Evolutionary conservation across 2,797 vertebrate species (phyloP).

Genomic region (Cephalopachus bancanus): DNA sequence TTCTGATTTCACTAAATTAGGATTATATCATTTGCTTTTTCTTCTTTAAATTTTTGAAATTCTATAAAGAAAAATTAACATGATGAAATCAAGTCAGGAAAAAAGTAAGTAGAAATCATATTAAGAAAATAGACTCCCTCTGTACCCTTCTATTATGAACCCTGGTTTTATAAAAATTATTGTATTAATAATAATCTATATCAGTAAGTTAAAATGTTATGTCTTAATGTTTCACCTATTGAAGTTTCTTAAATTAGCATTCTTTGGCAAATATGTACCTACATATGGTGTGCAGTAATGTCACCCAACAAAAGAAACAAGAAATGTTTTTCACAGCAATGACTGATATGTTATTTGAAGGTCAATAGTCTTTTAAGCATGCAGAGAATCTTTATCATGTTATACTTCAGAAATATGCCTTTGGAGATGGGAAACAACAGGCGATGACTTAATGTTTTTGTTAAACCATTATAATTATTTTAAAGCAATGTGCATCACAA

Average conservation of each 20-base stretch:
- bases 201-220: not conserved
- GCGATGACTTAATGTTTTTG: conserved; percentile 41
- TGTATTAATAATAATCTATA: conserved; percentile 13
- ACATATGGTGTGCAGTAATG: not conserved
- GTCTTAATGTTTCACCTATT: conserved; percentile 1
- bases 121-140: conserved; percentile 37
- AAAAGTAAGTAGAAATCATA: conserved; percentile 32
- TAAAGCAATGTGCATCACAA: not conserved
- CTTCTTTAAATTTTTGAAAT: conserved; percentile 37
- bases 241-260: not conserved
- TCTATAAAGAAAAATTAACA: conserved; percentile 16
- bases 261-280: not conserved
- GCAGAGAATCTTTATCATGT: conserved; percentile 46
- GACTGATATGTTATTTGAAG: conserved; percentile 13
- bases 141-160: not conserved
- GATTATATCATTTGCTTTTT: not conserved
- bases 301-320: conserved; percentile 45
- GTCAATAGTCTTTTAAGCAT: conserved; percentile 38
- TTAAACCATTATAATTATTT: conserved; percentile 43
- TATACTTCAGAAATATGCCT: conserved; percentile 65
- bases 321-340: not conserved
- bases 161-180: conserved; percentile 28
- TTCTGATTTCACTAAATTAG: not conserved
- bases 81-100: not conserved
- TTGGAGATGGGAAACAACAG: conserved; percentile 54